Conservation (phyloP, 2,888 invertebrate genomes). For the Bhutanitis thaidina region DNA sequence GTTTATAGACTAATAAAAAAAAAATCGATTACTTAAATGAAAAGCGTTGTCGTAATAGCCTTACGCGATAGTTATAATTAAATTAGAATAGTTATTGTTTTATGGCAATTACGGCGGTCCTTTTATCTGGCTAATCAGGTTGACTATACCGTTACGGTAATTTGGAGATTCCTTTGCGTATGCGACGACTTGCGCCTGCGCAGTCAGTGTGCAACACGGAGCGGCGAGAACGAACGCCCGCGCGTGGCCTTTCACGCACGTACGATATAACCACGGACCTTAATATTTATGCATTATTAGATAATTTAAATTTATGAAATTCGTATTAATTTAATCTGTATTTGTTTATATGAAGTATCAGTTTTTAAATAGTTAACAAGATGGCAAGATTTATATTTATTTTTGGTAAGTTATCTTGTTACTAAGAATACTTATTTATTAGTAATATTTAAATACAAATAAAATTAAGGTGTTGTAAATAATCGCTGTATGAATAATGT, state of each 20-base stretch:
- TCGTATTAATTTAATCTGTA: not conserved
- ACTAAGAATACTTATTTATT: not conserved
- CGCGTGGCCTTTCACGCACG: not conserved
- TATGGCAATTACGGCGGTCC: slow-evolving; percentile 6
- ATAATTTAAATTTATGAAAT: too few relatives aligned
- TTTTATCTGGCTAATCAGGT: slow-evolving; percentile 15
- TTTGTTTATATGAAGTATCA: not conserved
- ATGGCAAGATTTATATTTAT: slow-evolving; percentile 9
- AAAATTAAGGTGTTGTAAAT: too few relatives aligned
- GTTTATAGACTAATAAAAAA: not conserved
- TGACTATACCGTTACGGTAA: slow-evolving; percentile 23
- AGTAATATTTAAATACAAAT: too few relatives aligned
- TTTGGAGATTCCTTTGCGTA: slow-evolving; percentile 23
- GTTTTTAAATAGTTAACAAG: not conserved
- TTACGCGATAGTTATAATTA: slow-evolving; percentile 21
- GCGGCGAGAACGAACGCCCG: slow-evolving; percentile 26
- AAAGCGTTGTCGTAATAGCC: not conserved
- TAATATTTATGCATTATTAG: too few relatives aligned
- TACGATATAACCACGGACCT: not conserved
- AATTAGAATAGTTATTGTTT: slow-evolving; percentile 15
- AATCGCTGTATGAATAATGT: too few relatives aligned
- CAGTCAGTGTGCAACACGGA: slow-evolving; percentile 29
- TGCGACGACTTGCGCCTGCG: slow-evolving; percentile 15
- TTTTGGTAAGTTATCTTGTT: slow-evolving; percentile 16
- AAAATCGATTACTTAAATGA: not conserved